A percentile compares a stretch with the other conserved stretches of the same genome.
Conservation (phyloP, 1,140 invertebrate species). For the Zophobas morio region DNA sequence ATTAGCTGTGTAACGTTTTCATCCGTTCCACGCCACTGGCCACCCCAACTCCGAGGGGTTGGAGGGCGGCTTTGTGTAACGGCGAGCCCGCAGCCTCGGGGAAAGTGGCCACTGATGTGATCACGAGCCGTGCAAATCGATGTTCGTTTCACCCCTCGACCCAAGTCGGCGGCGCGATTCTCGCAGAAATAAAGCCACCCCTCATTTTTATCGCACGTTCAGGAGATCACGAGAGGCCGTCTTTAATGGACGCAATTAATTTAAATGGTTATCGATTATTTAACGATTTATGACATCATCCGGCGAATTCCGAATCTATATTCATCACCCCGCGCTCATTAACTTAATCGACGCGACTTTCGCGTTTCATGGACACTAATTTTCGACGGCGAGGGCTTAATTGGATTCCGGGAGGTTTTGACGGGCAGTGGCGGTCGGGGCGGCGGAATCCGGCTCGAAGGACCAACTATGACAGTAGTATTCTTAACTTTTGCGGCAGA, state of each 20-base stretch:
- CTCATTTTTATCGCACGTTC: conserved; percentile 57
- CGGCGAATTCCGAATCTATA: conserved; percentile 20
- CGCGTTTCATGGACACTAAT: background rate
- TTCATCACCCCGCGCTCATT: conserved; percentile 11
- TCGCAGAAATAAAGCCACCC: conserved; percentile 55
- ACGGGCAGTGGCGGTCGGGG: too few species aligned
- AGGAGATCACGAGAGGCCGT: conserved; percentile 52
- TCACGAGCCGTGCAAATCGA: conserved; percentile 66
- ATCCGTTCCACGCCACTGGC: conserved; percentile 54
- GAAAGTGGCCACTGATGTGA: conserved; percentile 65
- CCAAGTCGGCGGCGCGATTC: conserved; percentile 45
- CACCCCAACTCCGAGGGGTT: conserved; percentile 46
- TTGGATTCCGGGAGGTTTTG: background rate
- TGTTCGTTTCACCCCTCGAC: conserved; percentile 63
- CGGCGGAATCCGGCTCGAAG: too few species aligned
- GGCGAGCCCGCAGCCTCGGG: conserved; percentile 57
- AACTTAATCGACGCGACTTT: background rate
- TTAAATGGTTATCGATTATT: conserved; percentile 50
- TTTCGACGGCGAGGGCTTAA: background rate
- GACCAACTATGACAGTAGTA: too few species aligned
- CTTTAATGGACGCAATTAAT: conserved; percentile 58
- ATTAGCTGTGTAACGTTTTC: conserved; percentile 48
- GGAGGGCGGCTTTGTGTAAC: conserved; percentile 59
- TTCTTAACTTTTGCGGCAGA: too few species aligned
- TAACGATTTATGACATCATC: conserved; percentile 25